Base-by-base conservation (phyloP, 2,888 invertebrate genomes). In the Synanthedon tipuliformis region DNA sequence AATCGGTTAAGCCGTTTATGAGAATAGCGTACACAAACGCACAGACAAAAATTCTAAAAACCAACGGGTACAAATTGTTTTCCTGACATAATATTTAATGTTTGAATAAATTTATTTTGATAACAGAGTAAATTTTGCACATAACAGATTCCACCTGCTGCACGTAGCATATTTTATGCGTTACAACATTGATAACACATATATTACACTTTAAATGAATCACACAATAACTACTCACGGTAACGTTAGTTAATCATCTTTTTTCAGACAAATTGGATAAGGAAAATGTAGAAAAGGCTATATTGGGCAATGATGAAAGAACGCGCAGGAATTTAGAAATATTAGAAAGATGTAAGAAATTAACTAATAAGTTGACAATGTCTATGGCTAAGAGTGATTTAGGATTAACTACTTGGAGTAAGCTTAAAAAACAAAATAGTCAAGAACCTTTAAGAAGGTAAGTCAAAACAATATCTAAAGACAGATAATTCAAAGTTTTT, bases 371-470 rank as follows among this genome's bases (percentile, higher is more conserved):
- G 73, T 72, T 92, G 77, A 92, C 93, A 67, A 89, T 91, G 59
- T 93, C 94, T 63, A 95, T 96, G 95, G 94, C 94, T 57, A 93
- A 93, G 74, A 95, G 95, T 56, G 95, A 95, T 79, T 93, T 94
- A 68, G 94, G 94, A 63, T 93, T 94, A 81, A 95, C 95, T 61
- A 95, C 95, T 50, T 95, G 95, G 94, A 94, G 95, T 81, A 95
- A 95, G 76, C 88, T 95, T 69, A 93, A 93, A 83, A 91, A 92
- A 74, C 91, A 92, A 69, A 90, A 89, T 68, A 89, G 89, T 75
- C 90, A 92, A 64, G 88, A 90, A 62, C 90, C 90, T 62, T 81
- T 92, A 67, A 88, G 90, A 69, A 89, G 91, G 90, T 90, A 81
- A 78, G 59, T 56, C 2, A 45, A 45, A 13, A n/a, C 12, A 8